Conservation (phyloP, 2,113 vertebrate species). For the Scopus umbretta region DNA sequence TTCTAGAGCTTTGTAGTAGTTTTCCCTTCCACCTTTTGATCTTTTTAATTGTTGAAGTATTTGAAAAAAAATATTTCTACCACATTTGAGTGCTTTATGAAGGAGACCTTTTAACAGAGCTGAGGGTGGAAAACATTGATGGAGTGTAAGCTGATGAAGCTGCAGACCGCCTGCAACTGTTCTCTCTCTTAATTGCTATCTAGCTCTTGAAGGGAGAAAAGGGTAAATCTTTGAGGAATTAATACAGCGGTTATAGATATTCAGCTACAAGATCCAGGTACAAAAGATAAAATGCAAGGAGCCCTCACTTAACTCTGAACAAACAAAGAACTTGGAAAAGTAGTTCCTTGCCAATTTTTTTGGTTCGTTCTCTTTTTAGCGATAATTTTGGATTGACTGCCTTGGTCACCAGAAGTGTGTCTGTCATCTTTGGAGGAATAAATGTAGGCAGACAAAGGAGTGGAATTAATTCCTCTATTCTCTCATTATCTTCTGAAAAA, state of each 20-base stretch:
- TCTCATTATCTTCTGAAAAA: background rate
- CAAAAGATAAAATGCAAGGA: background rate
- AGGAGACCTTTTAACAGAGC: background rate
- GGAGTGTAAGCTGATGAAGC: background rate
- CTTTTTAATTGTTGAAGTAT: background rate
- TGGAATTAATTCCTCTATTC: background rate
- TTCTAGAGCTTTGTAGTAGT: background rate
- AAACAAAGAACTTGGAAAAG: background rate
- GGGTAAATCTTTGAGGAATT: background rate
- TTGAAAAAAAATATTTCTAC: background rate
- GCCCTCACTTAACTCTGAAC: background rate
- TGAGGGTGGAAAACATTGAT: background rate
- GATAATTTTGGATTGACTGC: background rate
- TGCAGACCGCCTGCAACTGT: background rate
- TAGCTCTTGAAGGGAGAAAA: background rate
- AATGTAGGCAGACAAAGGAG: background rate
- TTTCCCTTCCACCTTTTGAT: rapidly evolving
- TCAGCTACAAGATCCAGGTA: background rate
- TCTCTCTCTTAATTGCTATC: background rate
- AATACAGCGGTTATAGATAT: background rate
- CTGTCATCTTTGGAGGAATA: background rate
- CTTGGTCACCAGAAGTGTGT: background rate
- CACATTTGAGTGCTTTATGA: background rate
- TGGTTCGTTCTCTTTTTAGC: background rate
- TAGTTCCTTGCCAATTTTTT: background rate